phyloP scores from a whole-genome alignment of 2,888 invertebrate species.

The Sphaerophoria rueppellii region DNA sequence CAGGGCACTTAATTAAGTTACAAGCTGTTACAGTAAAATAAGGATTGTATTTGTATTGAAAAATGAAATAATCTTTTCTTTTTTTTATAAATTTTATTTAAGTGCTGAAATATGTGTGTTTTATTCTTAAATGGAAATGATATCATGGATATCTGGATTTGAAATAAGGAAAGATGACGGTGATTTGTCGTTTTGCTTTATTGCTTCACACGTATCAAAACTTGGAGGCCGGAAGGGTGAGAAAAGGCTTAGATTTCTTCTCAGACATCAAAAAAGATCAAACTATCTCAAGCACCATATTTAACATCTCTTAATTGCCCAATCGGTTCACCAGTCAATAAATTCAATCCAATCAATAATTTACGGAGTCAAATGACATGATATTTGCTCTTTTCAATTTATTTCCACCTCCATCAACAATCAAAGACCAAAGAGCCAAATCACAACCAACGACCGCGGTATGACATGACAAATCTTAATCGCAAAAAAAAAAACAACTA shows the following conservation, averaged over 20 bases:
- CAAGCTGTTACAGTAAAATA: slow-evolving; percentile 57
- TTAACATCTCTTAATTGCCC: no score
- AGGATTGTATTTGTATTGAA: slow-evolving; percentile 9
- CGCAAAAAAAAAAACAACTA: slow-evolving; percentile 4
- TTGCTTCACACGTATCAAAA: neutral
- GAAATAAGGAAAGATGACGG: slow-evolving; percentile 28
- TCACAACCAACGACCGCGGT: slow-evolving; percentile 4
- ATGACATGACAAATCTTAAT: slow-evolving; percentile 58
- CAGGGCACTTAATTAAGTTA: slow-evolving; percentile 72
- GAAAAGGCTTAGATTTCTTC: neutral
- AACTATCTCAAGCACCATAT: no score
- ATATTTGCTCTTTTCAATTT: slow-evolving; percentile 26
- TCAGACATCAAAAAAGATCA: no score
- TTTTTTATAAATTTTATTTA: neutral
- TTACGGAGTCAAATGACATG: neutral
- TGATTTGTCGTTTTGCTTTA: slow-evolving; percentile 14
- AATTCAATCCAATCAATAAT: slow-evolving; percentile 14
- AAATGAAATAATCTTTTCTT: neutral
- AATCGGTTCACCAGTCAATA: slow-evolving; percentile 12
- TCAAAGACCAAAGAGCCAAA: neutral
- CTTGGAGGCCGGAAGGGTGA: no score
- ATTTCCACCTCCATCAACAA: slow-evolving; percentile 19
- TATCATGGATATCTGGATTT: neutral
- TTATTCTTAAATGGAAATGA: neutral
- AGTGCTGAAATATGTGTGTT: neutral